Percentiles rank a stretch among this genome's conserved stretches.
These are phyloP conservation scores for Dexiosoma caninum DNA, from an alignment of 2,888 invertebrate species.

Conservation along the genomic window DNA sequence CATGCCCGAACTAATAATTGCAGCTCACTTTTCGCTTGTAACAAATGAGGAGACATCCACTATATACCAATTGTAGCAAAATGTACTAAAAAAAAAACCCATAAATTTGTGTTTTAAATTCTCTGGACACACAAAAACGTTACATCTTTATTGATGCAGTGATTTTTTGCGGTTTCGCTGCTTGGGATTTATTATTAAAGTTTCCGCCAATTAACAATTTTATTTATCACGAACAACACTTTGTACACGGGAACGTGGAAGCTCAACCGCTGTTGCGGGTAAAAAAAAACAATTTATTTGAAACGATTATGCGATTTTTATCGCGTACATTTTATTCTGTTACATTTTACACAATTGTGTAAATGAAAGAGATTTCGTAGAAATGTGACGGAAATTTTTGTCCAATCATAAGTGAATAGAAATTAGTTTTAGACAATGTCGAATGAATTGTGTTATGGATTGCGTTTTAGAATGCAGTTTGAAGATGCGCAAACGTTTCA, in stretches of 20 bases:
- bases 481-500: too few relatives aligned
- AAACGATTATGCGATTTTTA: conserved; percentile 37
- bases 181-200: conserved; percentile 60
- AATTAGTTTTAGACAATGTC: too few relatives aligned
- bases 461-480: too few relatives aligned
- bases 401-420: background rate
- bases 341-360: background rate
- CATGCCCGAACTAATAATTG: too few relatives aligned
- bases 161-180: conserved; percentile 37
- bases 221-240: conserved; percentile 16
- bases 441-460: too few relatives aligned
- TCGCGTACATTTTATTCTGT: too few relatives aligned
- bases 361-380: background rate
- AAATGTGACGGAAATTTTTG: background rate
- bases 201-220: conserved; percentile 60
- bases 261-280: background rate
- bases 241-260: background rate
- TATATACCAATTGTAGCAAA: background rate
- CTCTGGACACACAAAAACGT: background rate
- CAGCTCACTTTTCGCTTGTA: too few relatives aligned
- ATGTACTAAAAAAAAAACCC: background rate
- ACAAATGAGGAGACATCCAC: background rate
- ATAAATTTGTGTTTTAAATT: conserved; percentile 19
- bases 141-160: background rate
- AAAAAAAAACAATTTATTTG: background rate